Percentiles rank a stretch among this genome's conserved stretches.
These are phyloP conservation scores for Eleginops maclovinus DNA, from an alignment of 2,113 vertebrate genomes.

Conservation along the genomic window DNA sequence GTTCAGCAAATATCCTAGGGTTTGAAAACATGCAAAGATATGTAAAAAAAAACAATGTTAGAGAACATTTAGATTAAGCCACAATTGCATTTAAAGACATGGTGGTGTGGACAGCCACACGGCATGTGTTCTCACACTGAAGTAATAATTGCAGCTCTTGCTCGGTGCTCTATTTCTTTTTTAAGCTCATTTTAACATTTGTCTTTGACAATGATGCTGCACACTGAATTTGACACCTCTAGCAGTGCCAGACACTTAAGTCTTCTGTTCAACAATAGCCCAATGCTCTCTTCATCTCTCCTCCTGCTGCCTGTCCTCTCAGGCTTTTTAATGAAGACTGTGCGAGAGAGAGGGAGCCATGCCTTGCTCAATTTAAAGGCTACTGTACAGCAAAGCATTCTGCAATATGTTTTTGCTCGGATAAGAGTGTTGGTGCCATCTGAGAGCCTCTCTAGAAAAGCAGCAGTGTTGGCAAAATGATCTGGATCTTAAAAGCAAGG, in stretches of 20 bases:
- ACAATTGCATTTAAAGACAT: neutral
- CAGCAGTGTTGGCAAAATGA: neutral
- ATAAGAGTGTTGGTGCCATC: slow-evolving; percentile 4
- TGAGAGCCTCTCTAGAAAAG: slow-evolving; percentile 15
- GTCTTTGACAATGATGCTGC: slow-evolving; percentile 61
- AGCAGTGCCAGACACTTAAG: slow-evolving; percentile 69
- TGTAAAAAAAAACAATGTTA: slow-evolving; percentile 1
- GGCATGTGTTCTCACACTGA: slow-evolving; percentile 9
- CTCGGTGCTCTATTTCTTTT: slow-evolving; percentile 23
- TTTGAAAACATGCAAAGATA: slow-evolving; percentile 20
- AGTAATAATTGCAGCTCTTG: slow-evolving; percentile 3
- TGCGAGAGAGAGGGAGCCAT: slow-evolving; percentile 16
- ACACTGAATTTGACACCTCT: slow-evolving; percentile 65
- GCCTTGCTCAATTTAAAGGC: slow-evolving; percentile 28
- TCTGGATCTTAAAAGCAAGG: slow-evolving; percentile 39
- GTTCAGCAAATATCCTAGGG: neutral
- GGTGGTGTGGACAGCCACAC: neutral
- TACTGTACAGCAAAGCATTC: slow-evolving; percentile 28
- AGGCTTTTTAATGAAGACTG: slow-evolving; percentile 48
- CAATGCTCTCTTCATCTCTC: slow-evolving; percentile 53
- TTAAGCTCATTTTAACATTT: slow-evolving; percentile 71
- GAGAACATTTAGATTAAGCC: slow-evolving; percentile 16
- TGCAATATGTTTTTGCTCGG: slow-evolving; percentile 41
- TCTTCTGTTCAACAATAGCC: slow-evolving; percentile 65
- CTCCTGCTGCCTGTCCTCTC: slow-evolving; percentile 45